These are phyloP conservation scores for Eupithecia exiguata DNA, from an alignment of 2,888 invertebrate genomes.

Conservation along the genomic window DNA sequence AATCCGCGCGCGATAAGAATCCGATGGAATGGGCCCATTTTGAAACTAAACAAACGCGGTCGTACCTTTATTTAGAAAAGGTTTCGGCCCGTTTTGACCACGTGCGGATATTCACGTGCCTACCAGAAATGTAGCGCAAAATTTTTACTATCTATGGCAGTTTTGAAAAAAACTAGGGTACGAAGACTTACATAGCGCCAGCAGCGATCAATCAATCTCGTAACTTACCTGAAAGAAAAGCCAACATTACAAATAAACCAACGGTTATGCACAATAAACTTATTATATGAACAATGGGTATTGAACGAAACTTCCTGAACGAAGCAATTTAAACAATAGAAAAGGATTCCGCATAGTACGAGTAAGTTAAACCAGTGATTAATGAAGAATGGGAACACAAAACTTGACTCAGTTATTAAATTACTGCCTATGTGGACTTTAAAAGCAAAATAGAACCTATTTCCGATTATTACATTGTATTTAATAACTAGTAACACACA, in stretches of 20 bases:
- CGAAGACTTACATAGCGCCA: conserved; percentile 25
- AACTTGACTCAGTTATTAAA: neutral
- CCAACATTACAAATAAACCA: conserved; percentile 11
- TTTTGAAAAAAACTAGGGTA: no score
- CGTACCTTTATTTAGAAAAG: no score
- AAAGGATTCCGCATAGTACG: neutral
- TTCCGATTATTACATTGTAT: neutral
- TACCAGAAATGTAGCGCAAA: neutral
- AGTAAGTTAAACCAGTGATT: neutral
- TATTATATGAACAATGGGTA: conserved; percentile 12
- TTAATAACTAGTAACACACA: no score
- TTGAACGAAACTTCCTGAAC: conserved; percentile 4
- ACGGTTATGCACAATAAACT: conserved; percentile 9
- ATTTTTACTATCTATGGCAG: no score
- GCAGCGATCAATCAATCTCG: conserved; percentile 26
- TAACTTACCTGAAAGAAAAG: conserved; percentile 35
- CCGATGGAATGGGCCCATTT: no score
- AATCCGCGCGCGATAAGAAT: no score
- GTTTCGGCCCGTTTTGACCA: no score
- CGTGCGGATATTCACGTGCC: no score
- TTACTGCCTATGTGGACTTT: neutral
- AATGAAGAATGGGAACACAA: neutral
- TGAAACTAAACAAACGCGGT: no score
- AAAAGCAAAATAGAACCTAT: neutral
- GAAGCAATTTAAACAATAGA: neutral